Percentiles rank a stretch among this genome's conserved stretches.
Evolutionary conservation across 2,888 invertebrate genomes (phyloP).

Genomic region (Drosophila planitibia): DNA sequence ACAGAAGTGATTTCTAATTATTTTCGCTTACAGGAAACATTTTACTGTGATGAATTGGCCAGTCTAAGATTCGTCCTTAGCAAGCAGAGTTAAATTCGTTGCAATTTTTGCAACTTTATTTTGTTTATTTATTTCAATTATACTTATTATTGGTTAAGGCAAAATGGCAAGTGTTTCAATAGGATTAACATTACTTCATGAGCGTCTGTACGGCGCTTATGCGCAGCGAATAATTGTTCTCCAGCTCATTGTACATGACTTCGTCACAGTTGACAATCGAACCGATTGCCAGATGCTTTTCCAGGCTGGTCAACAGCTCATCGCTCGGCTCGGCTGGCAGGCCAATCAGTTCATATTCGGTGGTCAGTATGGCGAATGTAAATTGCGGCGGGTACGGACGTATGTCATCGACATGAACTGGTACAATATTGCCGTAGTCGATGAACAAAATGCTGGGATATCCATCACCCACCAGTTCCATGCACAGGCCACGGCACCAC

Average conservation of each 20-base stretch:
- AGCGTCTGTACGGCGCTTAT: slow-evolving; percentile 30
- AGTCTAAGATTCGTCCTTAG: slow-evolving; percentile 44
- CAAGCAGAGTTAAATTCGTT: slow-evolving; percentile 6
- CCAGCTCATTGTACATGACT: slow-evolving; percentile 35
- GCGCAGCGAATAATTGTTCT: slow-evolving; percentile 49
- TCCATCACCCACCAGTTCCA: slow-evolving; percentile 84
- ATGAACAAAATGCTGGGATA: slow-evolving; percentile 83
- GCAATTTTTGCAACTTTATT: not conserved
- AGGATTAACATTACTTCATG: not conserved
- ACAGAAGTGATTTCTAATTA: not conserved
- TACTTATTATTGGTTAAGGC: slow-evolving; percentile 3
- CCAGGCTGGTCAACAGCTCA: slow-evolving; percentile 27
- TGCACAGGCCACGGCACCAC: slow-evolving; percentile 83
- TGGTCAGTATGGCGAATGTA: slow-evolving; percentile 77
- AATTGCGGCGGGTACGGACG: slow-evolving; percentile 83
- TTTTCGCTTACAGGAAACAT: slow-evolving; percentile 36
- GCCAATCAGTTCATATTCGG: slow-evolving; percentile 77
- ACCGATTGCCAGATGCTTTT: slow-evolving; percentile 39
- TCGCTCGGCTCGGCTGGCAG: slow-evolving; percentile 19
- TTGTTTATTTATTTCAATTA: not conserved
- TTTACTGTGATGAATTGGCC: slow-evolving; percentile 25
- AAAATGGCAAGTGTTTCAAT: not conserved
- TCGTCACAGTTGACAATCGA: slow-evolving; percentile 47
- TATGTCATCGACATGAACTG: slow-evolving; percentile 76
- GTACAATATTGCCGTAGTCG: slow-evolving; percentile 82